These are phyloP conservation scores for Nylanderia fulva DNA, from an alignment of 1,140 invertebrate genomes.

Conservation along the genomic window DNA sequence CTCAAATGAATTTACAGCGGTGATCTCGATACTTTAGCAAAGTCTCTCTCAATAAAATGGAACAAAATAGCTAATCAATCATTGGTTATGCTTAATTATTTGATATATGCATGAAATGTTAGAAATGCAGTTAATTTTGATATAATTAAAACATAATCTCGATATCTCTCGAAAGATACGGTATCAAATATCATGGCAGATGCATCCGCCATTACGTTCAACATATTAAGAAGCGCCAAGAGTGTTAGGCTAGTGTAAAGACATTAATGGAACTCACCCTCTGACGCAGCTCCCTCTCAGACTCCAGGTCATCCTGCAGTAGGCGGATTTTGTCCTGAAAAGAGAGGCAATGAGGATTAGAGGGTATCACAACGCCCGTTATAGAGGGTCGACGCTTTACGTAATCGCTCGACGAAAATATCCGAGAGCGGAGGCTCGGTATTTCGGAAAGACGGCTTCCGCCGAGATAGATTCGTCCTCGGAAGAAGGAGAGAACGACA, in stretches of 20 bases:
- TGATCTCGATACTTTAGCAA: background rate
- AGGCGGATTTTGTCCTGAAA: constrained; percentile 99
- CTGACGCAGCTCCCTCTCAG: constrained; percentile 98
- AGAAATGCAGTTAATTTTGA: no score
- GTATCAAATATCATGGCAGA: background rate
- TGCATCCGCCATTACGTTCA: background rate
- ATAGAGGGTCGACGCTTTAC: constrained; percentile 70
- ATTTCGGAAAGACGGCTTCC: constrained; percentile 70
- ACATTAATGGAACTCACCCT: constrained; percentile 91
- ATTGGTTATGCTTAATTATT: background rate
- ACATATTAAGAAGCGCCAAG: background rate
- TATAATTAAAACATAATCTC: background rate
- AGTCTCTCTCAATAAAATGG: background rate
- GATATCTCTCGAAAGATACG: background rate
- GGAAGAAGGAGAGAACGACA: constrained; percentile 52
- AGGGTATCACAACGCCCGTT: constrained; percentile 55
- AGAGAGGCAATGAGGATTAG: constrained; percentile 74
- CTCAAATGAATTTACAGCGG: background rate
- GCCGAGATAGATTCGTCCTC: constrained; percentile 57
- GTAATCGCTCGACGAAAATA: constrained; percentile 76
- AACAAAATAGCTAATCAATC: background rate
- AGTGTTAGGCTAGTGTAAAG: background rate
- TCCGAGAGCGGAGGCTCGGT: constrained; percentile 63
- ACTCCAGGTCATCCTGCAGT: constrained; percentile 98
- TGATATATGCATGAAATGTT: no score